These are phyloP conservation scores for Orthonyx spaldingii DNA, from an alignment of 2,113 vertebrate species.

Conservation along the genomic window DNA sequence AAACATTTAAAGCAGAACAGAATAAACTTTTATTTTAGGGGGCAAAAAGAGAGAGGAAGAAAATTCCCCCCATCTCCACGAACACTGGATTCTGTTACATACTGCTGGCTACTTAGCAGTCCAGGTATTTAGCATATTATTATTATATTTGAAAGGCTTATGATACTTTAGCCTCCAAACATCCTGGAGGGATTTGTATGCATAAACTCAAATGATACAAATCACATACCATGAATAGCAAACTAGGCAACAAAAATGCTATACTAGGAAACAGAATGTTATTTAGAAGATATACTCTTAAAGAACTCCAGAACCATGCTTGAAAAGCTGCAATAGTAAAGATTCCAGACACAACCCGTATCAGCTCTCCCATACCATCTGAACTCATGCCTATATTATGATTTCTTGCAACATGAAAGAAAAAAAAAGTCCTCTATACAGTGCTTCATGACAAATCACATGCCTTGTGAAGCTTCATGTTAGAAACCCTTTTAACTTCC, in stretches of 20 bases:
- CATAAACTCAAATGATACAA: neutral
- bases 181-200: neutral
- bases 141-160: constrained; percentile 12
- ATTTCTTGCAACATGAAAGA: neutral
- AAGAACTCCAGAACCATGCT: neutral
- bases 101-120: neutral
- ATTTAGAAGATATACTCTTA: neutral
- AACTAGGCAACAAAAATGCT: neutral
- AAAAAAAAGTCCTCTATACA: neutral
- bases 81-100: neutral
- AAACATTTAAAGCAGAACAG: neutral
- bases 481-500: constrained; percentile 62
- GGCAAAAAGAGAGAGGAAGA: neutral
- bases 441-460: constrained; percentile 53
- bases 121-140: neutral
- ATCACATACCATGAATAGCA: neutral
- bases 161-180: neutral
- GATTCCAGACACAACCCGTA: neutral
- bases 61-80: neutral
- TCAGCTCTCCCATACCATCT: neutral
- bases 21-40: neutral
- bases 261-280: neutral
- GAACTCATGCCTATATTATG: neutral
- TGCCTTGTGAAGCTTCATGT: constrained; percentile 42
- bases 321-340: neutral